These are phyloP conservation scores for Cyclura pinguis DNA, from an alignment of 2,797 vertebrate species.

Conservation along the genomic window DNA sequence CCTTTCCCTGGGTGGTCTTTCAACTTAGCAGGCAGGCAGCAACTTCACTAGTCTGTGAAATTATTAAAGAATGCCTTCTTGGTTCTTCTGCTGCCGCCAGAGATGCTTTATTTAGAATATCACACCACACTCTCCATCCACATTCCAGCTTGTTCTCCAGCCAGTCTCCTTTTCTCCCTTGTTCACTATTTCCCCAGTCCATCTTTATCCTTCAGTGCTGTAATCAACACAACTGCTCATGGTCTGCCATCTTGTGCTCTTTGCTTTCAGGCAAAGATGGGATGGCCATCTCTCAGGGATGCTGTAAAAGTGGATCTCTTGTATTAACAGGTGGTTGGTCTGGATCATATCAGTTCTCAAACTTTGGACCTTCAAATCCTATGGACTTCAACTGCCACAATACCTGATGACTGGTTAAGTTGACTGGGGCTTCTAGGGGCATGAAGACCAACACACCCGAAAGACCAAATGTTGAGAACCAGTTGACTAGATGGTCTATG, in stretches of 20 bases:
- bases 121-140: not conserved
- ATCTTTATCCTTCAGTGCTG: not conserved
- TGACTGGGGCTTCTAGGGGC: too few relatives aligned
- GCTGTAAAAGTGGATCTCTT: not conserved
- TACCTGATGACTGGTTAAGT: too few relatives aligned
- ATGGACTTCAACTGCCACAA: too few relatives aligned
- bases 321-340: not conserved
- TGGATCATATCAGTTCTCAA: too few relatives aligned
- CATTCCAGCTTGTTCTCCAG: not conserved
- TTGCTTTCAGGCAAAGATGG: not conserved
- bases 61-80: not conserved
- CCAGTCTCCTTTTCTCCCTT: not conserved
- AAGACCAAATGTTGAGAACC: too few relatives aligned
- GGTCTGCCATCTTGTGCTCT: not conserved
- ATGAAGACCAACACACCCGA: too few relatives aligned
- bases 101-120: not conserved
- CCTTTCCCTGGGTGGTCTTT: not conserved
- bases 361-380: too few relatives aligned
- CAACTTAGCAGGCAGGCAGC: not conserved
- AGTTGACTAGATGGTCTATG: not conserved
- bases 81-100: not conserved
- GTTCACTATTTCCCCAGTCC: not conserved
- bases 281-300: not conserved
- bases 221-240: not conserved
- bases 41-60: not conserved